These are phyloP conservation scores for Cephus rjabovi DNA, from an alignment of 2,888 invertebrate genomes.

Conservation along the genomic window DNA sequence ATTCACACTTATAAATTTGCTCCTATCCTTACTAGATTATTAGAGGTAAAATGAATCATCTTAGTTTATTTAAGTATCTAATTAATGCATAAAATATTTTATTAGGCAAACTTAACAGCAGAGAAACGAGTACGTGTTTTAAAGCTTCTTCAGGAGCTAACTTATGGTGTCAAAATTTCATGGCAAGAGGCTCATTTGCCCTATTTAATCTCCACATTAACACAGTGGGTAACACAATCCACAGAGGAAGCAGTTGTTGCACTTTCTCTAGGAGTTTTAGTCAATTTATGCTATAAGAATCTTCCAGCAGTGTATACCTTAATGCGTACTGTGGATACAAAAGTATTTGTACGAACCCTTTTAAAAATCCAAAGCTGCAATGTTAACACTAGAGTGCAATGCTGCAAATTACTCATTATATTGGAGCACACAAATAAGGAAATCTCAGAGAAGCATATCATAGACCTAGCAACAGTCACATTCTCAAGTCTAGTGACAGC, in stretches of 20 bases:
- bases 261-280: slow-evolving; percentile 76
- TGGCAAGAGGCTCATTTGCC: slow-evolving; percentile 85
- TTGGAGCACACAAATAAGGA: slow-evolving; percentile 68
- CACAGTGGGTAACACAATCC: slow-evolving; percentile 74
- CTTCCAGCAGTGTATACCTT: slow-evolving; percentile 79
- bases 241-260: slow-evolving; percentile 67
- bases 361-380: slow-evolving; percentile 69
- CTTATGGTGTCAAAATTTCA: slow-evolving; percentile 81
- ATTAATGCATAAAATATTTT: neutral
- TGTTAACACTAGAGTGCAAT: slow-evolving; percentile 68
- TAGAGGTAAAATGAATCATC: slow-evolving; percentile 66
- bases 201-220: slow-evolving; percentile 75
- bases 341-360: slow-evolving; percentile 74
- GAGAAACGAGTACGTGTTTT: slow-evolving; percentile 76
- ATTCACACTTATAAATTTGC: slow-evolving; percentile 79
- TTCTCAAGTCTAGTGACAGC: slow-evolving; percentile 68
- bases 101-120: slow-evolving; percentile 68
- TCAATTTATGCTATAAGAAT: slow-evolving; percentile 85
- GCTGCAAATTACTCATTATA: slow-evolving; percentile 70
- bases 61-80: neutral
- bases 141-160: slow-evolving; percentile 79
- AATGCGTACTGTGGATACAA: slow-evolving; percentile 78
- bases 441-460: slow-evolving; percentile 67
- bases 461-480: slow-evolving; percentile 68
- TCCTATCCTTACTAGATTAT: slow-evolving; percentile 73